These are phyloP conservation scores for Bolinopsis microptera DNA, from an alignment of 37 sponge, comb jelly and placozoan species.

Conservation along the genomic window DNA sequence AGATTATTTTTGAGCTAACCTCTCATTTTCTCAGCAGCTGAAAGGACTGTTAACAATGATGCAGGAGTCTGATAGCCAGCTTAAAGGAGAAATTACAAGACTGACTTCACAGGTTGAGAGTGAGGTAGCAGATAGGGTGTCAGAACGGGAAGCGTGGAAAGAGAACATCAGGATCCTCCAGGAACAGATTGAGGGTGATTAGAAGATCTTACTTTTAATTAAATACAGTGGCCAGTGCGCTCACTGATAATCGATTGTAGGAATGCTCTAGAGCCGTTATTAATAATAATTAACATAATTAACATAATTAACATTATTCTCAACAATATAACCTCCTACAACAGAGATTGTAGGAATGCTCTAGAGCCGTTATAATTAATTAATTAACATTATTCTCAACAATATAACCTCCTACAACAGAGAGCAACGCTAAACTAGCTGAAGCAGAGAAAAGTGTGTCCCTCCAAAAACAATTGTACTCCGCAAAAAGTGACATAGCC, in stretches of 20 bases:
- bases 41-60: neutral
- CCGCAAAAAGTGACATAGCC: slow-evolving; percentile 14
- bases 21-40: slow-evolving; percentile 36
- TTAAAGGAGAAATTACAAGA: neutral
- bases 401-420: no score
- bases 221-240: no score
- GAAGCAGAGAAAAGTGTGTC: neutral
- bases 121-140: neutral
- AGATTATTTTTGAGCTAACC: neutral
- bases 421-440: neutral
- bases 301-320: no score
- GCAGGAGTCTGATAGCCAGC: neutral
- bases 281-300: no score
- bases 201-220: no score
- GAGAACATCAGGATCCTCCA: neutral
- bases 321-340: no score
- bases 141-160: neutral
- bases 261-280: no score
- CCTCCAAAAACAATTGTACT: neutral
- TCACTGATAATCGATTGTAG: no score
- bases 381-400: no score
- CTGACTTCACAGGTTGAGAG: neutral
- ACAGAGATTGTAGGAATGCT: no score
- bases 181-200: neutral
- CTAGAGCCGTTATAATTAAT: no score